phyloP scores from a whole-genome alignment of 2,888 invertebrate species.

The Cenopis cana region DNA sequence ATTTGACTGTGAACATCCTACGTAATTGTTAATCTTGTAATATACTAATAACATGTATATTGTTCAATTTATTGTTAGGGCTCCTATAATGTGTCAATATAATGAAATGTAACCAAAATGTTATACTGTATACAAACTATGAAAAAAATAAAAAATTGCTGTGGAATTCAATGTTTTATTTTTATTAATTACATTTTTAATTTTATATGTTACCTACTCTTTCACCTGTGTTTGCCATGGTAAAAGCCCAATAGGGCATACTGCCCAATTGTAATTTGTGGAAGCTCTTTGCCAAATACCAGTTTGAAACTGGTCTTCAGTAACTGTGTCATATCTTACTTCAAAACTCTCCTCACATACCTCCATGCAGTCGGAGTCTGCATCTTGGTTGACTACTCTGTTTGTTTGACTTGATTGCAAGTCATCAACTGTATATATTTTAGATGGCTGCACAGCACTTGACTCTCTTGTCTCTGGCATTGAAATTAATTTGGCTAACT shows the following conservation, averaged over 20 bases:
- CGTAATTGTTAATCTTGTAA: conserved; percentile 76
- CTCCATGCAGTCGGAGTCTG: conserved; percentile 48
- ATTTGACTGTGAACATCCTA: conserved; percentile 65
- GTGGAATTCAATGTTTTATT: conserved; percentile 61
- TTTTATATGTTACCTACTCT: conserved; percentile 30
- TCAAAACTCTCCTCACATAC: conserved; percentile 30
- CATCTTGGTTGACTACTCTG: conserved; percentile 39
- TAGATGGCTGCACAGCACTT: conserved; percentile 56
- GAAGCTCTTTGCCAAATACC: conserved; percentile 71
- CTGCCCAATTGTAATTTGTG: conserved; percentile 68
- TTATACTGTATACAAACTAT: conserved; percentile 81
- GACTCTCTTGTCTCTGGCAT: conserved; percentile 58
- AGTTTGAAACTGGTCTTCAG: conserved; percentile 45
- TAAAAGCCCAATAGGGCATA: conserved; percentile 80
- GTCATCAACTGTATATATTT: conserved; percentile 78
- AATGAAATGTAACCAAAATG: conserved; percentile 84
- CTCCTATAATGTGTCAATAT: conserved; percentile 80
- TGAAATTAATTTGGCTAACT: conserved; percentile 70
- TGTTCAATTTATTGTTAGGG: conserved; percentile 80
- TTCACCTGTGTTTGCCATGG: conserved; percentile 70
- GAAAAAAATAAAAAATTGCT: conserved; percentile 79
- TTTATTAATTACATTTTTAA: conserved; percentile 48
- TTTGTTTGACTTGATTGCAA: conserved; percentile 53
- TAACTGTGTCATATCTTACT: conserved; percentile 31
- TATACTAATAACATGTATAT: conserved; percentile 79